Evolutionary conservation across 2,797 vertebrate genomes (phyloP), one percentile per base, ranked within the genome.

Genomic region (Poeciliopsis infans): DNA sequence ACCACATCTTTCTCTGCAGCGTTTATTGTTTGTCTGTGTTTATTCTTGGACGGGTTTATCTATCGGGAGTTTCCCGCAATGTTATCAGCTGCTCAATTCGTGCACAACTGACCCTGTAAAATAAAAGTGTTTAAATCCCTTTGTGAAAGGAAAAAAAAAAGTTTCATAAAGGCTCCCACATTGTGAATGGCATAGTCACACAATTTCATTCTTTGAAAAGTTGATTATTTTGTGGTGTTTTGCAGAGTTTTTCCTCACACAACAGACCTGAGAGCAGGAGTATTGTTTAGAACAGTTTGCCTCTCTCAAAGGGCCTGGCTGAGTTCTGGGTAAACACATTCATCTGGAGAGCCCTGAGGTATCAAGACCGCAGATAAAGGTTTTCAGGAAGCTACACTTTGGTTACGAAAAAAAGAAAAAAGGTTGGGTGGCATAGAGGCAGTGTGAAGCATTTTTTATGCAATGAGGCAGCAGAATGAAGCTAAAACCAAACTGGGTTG

Each of bases 301-400:
- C 80, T 75, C 77, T 91, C 85, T 79, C 80, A 11, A 81, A 91
- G 86, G 86, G 85, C 85, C 75, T 57, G 85, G 80, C 80, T 12
- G 66, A 91, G 90, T 87, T 93, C 91, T 89, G 89, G 86, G 85
- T 89, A 81, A 92, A 91, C 79, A 79, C 83, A 87, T 92, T 89
- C 86, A 90, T 90, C 87, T 81, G 6, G 51, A 85, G 78, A 64
- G 83, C 87, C 87, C 85, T 88, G 83, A 88, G 87, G 88, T 84
- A 81, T 92, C 89, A 87, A 91, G 88, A 90, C 80, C 88, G 69
- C 83, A 92, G 88, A 92, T 92, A 86, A 91, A 92, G 74, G 66
- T 78, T 84, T 70, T 72, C 15, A 15, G 75, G 66, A 79, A 84
- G 74, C 73, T 51, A 73, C 64, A 80, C 59, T 31, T 79, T 72